Conservation (phyloP, 2,113 vertebrate genomes). For the Oreotrochilus melanogaster region DNA sequence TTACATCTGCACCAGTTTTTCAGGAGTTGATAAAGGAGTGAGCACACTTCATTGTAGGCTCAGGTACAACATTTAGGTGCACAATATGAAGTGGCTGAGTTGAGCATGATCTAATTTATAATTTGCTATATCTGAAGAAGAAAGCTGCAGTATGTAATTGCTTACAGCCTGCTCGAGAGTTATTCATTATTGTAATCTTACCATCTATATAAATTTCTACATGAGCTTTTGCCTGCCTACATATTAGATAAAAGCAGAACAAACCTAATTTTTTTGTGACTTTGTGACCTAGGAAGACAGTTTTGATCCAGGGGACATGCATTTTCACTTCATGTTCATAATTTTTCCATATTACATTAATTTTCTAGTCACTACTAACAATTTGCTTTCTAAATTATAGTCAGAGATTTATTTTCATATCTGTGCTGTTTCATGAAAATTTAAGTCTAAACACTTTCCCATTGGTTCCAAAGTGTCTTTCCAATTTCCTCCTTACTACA, state of each 20-base stretch:
- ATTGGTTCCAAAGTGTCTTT: not conserved
- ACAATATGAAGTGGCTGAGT: not conserved
- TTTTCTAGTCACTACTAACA: not conserved
- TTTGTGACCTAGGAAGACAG: not conserved
- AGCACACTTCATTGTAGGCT: not conserved
- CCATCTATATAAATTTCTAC: not conserved
- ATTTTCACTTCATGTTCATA: not conserved
- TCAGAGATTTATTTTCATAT: not conserved
- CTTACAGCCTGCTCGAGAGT: not conserved
- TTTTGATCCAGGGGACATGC: not conserved
- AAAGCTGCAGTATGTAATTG: not conserved
- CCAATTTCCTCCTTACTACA: not conserved
- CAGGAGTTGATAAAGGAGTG: too few relatives aligned
- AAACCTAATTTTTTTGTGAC: not conserved
- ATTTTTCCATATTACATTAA: not conserved
- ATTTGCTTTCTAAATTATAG: not conserved
- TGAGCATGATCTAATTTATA: not conserved
- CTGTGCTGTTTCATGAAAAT: not conserved
- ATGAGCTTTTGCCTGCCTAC: constrained; percentile 1
- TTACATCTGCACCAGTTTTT: not conserved
- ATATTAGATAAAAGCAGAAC: not conserved
- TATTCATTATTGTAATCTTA: not conserved
- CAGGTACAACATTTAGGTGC: not conserved
- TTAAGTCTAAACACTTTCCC: not conserved
- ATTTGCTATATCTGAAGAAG: not conserved